A percentile compares a stretch with the other conserved stretches of the same genome.
phyloP scores from a whole-genome alignment of 2,797 vertebrate genomes.

The Geotrypetes seraphini region DNA sequence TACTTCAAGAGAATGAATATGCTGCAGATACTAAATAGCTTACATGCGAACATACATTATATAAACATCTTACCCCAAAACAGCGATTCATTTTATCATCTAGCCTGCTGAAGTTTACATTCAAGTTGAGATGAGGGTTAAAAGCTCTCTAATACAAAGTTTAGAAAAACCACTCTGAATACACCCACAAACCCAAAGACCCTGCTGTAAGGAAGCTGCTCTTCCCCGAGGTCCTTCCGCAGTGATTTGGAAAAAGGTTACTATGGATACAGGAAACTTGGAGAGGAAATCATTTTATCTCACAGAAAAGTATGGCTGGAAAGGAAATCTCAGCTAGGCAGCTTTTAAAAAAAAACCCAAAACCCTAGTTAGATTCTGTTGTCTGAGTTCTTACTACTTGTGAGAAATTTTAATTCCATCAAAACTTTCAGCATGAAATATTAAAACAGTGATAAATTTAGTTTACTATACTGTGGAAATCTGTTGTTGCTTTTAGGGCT shows the following conservation, averaged over 20 bases:
- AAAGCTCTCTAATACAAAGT: slow-evolving; percentile 4
- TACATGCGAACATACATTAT: slow-evolving; percentile 5
- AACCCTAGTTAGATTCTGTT: slow-evolving; percentile 31
- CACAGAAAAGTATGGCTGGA: slow-evolving; percentile 49
- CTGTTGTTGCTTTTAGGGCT: no score
- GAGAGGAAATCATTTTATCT: slow-evolving; percentile 63
- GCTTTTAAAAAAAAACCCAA: no score
- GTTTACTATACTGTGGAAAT: no score
- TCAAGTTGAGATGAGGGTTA: slow-evolving; percentile 2
- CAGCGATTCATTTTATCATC: slow-evolving; percentile 28
- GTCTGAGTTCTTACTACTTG: no score
- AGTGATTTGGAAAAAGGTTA: slow-evolving; percentile 46
- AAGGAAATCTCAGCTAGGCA: slow-evolving; percentile 46
- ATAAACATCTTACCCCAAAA: slow-evolving; percentile 48
- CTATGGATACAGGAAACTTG: slow-evolving; percentile 70
- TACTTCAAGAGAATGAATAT: slow-evolving; percentile 3
- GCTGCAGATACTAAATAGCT: neutral
- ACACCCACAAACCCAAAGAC: slow-evolving; percentile 9
- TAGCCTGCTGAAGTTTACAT: slow-evolving; percentile 1
- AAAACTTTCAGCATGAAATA: no score
- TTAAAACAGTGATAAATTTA: no score
- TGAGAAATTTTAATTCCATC: no score
- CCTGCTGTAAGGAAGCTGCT: slow-evolving; percentile 52
- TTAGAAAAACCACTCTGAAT: neutral
- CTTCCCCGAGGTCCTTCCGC: slow-evolving; percentile 34